Evolutionary conservation across 2,888 invertebrate species (phyloP).

Genomic region (Melipona beecheii): DNA sequence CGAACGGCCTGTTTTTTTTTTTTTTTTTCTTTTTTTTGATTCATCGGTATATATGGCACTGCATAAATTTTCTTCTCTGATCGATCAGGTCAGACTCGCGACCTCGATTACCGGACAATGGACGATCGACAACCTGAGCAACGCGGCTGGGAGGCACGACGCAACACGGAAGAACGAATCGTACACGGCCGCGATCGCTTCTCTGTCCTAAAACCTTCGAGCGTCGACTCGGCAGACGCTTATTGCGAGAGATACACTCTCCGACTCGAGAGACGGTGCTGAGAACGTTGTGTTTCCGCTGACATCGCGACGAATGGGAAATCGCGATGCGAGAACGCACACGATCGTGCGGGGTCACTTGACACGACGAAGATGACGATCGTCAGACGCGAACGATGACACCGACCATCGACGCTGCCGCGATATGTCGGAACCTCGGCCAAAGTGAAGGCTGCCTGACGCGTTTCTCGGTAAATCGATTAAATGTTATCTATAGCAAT

Average conservation of each 20-base stretch:
- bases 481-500: slow-evolving; percentile 52
- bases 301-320: neutral
- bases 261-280: neutral
- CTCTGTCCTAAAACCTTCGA: neutral
- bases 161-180: slow-evolving; percentile 19
- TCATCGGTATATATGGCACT: slow-evolving; percentile 65
- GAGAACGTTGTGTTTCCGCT: neutral
- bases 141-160: neutral
- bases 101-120: neutral
- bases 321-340: neutral
- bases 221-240: neutral
- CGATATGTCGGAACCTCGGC: slow-evolving; percentile 82
- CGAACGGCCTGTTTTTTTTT: slow-evolving; percentile 31
- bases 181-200: neutral
- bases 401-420: slow-evolving; percentile 36
- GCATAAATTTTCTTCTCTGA: slow-evolving; percentile 13
- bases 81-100: neutral
- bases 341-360: neutral
- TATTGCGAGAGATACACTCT: neutral
- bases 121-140: slow-evolving; percentile 8
- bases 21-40: slow-evolving; percentile 34
- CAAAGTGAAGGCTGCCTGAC: slow-evolving; percentile 79
- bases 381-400: slow-evolving; percentile 50
- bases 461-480: slow-evolving; percentile 30
- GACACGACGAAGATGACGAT: slow-evolving; percentile 46